phyloP scores from a whole-genome alignment of 30 jellyfish, hydroid and myxozoan species.

The Phacellophora camtschatica region DNA sequence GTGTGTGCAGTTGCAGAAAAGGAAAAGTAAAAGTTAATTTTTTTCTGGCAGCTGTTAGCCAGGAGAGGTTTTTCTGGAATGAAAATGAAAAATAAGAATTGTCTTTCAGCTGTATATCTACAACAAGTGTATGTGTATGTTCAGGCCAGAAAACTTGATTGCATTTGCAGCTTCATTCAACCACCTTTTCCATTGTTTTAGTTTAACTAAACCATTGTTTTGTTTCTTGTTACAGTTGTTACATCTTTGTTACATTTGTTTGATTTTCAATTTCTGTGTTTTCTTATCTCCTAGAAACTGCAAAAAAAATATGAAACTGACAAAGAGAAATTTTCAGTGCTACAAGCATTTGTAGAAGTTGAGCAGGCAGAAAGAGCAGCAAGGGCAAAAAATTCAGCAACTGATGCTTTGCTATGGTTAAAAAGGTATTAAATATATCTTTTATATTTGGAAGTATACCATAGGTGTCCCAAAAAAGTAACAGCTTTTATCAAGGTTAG shows the following conservation, averaged over 20 bases:
- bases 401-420: constrained; percentile 98
- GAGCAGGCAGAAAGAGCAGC: constrained; percentile 89
- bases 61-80: too few species aligned
- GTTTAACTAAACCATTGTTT: neutral
- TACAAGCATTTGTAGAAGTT: constrained; percentile 90
- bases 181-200: too few species aligned
- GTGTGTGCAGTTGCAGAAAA: too few species aligned
- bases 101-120: too few species aligned
- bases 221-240: neutral
- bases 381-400: constrained; percentile 93
- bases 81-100: too few species aligned
- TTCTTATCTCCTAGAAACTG: constrained; percentile 63
- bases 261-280: neutral
- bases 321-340: constrained; percentile 67
- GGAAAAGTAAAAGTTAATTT: too few species aligned
- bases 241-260: neutral
- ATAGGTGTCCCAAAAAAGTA: neutral
- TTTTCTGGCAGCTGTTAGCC: too few species aligned
- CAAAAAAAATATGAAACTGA: constrained; percentile 74
- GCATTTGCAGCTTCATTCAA: too few species aligned
- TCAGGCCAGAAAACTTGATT: too few species aligned
- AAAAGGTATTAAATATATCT: constrained; percentile 59
- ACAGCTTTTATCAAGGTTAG: neutral
- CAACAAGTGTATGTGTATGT: too few species aligned
- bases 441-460: neutral